Percentiles rank a stretch among this genome's conserved stretches.
phyloP scores from a whole-genome alignment of 2,888 invertebrate species.

The Byasa hedistus region DNA sequence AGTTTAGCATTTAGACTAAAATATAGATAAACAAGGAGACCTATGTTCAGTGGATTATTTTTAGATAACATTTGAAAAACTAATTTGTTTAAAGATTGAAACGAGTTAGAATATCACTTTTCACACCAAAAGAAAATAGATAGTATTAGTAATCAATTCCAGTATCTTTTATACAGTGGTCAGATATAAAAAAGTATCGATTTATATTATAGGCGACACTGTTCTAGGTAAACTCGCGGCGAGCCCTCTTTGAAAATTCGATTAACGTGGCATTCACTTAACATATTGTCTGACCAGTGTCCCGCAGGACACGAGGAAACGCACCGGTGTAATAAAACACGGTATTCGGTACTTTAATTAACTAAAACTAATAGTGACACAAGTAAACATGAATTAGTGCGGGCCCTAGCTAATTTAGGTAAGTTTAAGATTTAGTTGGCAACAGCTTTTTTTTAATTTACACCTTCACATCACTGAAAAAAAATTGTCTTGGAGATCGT shows the following conservation, averaged over 20 bases:
- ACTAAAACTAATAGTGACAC: conserved; percentile 18
- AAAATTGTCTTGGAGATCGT: too few species aligned
- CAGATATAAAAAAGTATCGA: conserved; percentile 32
- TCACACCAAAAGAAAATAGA: too few species aligned
- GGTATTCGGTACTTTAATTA: conserved; percentile 21
- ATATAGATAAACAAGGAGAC: too few species aligned
- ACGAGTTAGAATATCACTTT: too few species aligned
- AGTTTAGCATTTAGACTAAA: too few species aligned
- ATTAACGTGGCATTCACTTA: conserved; percentile 70
- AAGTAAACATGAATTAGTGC: conserved; percentile 29
- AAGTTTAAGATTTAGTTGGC: conserved; percentile 16
- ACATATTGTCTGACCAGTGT: conserved; percentile 62
- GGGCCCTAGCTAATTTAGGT: conserved; percentile 17
- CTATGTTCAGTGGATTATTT: too few species aligned
- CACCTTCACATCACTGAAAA: too few species aligned
- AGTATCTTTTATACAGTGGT: too few species aligned
- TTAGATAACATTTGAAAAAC: too few species aligned
- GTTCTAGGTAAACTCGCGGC: conserved; percentile 40
- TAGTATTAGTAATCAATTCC: too few species aligned
- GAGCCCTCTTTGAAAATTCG: conserved; percentile 73
- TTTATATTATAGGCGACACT: conserved; percentile 24
- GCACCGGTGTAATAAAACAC: conserved; percentile 38
- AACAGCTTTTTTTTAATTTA: not conserved
- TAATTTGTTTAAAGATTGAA: too few species aligned
- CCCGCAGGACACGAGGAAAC: conserved; percentile 54